Evolutionary conservation across 1,140 invertebrate genomes (phyloP).

Genomic region (Eubasilissa regina): DNA sequence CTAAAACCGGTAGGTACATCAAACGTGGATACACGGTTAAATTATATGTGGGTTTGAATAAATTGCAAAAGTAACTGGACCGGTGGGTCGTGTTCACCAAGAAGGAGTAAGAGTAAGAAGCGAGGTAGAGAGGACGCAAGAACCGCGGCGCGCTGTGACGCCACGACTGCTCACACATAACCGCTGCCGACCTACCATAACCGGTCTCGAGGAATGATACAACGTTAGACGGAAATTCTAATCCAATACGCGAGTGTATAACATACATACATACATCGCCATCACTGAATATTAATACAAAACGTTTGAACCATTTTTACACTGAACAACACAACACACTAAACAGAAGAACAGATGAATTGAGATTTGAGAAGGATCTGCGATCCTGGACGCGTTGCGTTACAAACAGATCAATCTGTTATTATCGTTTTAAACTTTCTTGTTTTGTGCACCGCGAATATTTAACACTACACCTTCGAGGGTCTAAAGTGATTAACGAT

Average conservation of each 20-base stretch:
- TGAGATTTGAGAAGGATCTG: too few relatives aligned
- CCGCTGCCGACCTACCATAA: slow-evolving; percentile 1
- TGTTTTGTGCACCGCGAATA: too few relatives aligned
- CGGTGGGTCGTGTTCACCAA: slow-evolving; percentile 8
- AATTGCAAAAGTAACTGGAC: slow-evolving; percentile 20
- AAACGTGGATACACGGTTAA: background rate
- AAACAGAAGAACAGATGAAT: too few relatives aligned
- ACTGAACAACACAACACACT: too few relatives aligned
- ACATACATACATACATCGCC: background rate
- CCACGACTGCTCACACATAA: background rate
- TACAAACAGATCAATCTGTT: too few relatives aligned
- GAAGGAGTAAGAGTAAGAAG: background rate
- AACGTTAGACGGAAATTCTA: background rate
- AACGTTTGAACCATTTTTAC: background rate
- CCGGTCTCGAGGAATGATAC: slow-evolving; percentile 10
- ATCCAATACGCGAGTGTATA: background rate
- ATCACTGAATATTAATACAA: background rate
- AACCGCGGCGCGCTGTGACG: background rate
- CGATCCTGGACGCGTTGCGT: too few relatives aligned
- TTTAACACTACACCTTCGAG: too few relatives aligned
- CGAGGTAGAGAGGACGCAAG: background rate
- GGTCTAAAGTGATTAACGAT: too few relatives aligned
- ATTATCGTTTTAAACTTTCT: too few relatives aligned
- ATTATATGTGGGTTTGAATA: background rate
- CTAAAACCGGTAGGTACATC: too few relatives aligned